Percentiles rank a stretch among this genome's conserved stretches.
phyloP scores from a whole-genome alignment of 2,797 vertebrate genomes.

The Vultur gryphus region DNA sequence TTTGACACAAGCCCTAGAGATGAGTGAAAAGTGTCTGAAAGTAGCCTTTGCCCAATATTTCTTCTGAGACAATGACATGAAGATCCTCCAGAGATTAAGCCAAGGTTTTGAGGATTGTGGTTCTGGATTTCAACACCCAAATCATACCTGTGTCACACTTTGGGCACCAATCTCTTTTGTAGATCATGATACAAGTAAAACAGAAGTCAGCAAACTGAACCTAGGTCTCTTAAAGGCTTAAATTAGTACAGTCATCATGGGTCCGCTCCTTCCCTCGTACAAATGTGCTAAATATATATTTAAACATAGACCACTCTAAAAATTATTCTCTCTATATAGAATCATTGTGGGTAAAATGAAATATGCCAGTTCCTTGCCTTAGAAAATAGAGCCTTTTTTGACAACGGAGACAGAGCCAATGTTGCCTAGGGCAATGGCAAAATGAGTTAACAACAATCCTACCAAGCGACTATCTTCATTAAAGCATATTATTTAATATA shows the following conservation, averaged over 20 bases:
- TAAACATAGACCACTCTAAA: not conserved
- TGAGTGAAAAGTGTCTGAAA: not conserved
- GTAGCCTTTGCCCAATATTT: not conserved
- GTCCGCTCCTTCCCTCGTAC: not conserved
- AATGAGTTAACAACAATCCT: not conserved
- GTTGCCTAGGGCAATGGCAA: not conserved
- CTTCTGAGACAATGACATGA: not conserved
- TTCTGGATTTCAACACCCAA: not conserved
- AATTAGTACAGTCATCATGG: not conserved
- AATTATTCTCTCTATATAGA: not conserved
- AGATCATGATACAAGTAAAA: not conserved
- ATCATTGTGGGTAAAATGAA: not conserved
- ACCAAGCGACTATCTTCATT: not conserved
- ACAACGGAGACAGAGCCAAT: not conserved
- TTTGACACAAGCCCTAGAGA: not conserved
- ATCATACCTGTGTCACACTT: not conserved
- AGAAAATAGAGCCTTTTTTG: not conserved
- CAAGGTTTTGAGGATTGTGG: not conserved
- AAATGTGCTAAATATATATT: not conserved
- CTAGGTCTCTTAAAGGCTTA: not conserved
- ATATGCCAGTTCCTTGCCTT: not conserved
- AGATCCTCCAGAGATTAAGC: not conserved
- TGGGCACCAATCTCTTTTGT: not conserved
- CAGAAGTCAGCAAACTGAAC: not conserved
- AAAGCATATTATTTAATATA: not conserved